Evolutionary conservation across 2,113 vertebrate genomes (phyloP).

Genomic region (Pyrgilauda ruficollis): DNA sequence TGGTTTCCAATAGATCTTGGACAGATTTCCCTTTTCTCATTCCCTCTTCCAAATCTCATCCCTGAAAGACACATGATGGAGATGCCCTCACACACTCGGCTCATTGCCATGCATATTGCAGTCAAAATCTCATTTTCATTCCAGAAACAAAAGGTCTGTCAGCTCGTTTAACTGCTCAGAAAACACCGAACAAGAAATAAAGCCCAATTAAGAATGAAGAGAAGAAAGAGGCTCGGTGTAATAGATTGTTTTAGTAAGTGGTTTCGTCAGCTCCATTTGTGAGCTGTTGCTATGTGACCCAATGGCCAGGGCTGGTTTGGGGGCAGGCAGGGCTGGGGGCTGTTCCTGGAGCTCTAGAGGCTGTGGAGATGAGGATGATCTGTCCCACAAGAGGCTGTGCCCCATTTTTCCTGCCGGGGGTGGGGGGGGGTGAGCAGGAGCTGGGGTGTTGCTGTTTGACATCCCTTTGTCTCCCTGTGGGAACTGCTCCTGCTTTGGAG

Average conservation of each 20-base stretch:
- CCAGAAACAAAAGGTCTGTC: conserved; percentile 62
- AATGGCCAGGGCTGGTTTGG: not conserved
- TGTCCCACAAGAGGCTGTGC: not conserved
- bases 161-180: conserved; percentile 50
- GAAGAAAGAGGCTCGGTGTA: conserved; percentile 33
- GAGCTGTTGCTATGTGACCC: not conserved
- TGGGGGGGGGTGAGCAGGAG: not conserved
- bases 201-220: conserved; percentile 52
- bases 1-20: not conserved
- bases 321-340: not conserved
- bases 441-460: not conserved
- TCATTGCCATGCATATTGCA: conserved; percentile 13
- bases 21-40: not conserved
- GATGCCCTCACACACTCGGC: accelerated
- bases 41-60: not conserved
- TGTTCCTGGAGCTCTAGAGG: not conserved
- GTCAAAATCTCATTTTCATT: conserved; percentile 58
- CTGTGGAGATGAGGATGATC: accelerated
- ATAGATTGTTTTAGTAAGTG: conserved; percentile 33
- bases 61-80: not conserved
- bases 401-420: no score
- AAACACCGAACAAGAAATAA: conserved; percentile 64
- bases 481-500: not conserved
- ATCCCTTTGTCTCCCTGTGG: not conserved
- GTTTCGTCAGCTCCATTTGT: not conserved